Evolutionary conservation across 2,888 invertebrate species (phyloP).

Genomic region (Amiota minor): DNA sequence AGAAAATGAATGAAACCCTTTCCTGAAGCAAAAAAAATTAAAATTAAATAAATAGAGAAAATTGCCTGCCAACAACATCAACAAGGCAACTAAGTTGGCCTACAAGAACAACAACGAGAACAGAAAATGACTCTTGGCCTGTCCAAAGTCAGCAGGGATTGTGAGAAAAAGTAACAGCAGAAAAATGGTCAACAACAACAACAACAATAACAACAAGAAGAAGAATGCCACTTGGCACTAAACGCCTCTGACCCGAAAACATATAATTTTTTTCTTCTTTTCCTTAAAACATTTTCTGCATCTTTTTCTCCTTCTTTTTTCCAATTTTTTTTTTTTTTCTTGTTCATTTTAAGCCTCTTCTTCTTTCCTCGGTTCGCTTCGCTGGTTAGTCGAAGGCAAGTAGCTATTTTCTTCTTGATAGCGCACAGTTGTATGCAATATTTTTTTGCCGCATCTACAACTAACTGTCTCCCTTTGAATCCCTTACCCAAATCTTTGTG

Average conservation of each 20-base stretch:
- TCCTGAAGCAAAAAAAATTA: background rate
- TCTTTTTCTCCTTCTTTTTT: slow-evolving; percentile 28
- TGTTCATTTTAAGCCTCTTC: background rate
- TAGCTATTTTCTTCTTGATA: background rate
- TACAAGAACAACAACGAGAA: no score
- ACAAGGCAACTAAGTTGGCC: background rate
- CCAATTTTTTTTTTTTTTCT: slow-evolving; percentile 1
- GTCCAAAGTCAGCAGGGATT: slow-evolving; percentile 10
- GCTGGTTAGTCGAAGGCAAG: background rate
- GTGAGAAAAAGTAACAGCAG: background rate
- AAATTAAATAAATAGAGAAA: slow-evolving; percentile 23
- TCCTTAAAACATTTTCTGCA: slow-evolving; percentile 38
- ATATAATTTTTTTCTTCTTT: slow-evolving; percentile 42
- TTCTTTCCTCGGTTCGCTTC: background rate
- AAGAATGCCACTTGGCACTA: slow-evolving; percentile 17
- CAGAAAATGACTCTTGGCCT: background rate
- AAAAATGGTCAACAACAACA: slow-evolving; percentile 7
- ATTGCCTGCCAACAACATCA: slow-evolving; percentile 28
- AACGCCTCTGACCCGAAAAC: slow-evolving; percentile 69
- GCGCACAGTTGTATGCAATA: slow-evolving; percentile 15
- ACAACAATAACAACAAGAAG: background rate
- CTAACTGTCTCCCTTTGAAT: slow-evolving; percentile 36
- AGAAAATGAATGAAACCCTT: background rate
- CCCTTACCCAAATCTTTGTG: slow-evolving; percentile 47
- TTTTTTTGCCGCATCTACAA: slow-evolving; percentile 41